A percentile compares a stretch with the other conserved stretches of the same genome.
Conservation (phyloP, 2,113 vertebrate genomes). For the Cichladusa arquata region DNA sequence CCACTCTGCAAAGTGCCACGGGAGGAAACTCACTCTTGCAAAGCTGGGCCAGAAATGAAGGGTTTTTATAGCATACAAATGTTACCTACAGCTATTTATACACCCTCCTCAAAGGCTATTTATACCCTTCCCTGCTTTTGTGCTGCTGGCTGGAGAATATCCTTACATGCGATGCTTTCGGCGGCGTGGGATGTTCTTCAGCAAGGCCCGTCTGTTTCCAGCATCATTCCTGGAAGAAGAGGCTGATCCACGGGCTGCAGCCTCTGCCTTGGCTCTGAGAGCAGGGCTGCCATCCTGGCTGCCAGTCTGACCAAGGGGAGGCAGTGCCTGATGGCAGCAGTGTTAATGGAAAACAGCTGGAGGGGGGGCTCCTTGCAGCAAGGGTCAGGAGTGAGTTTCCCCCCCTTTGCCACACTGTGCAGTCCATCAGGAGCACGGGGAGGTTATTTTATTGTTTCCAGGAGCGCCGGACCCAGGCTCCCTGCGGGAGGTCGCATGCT, state of each 20-base stretch:
- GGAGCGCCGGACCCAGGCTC: not conserved
- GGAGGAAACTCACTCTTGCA: not conserved
- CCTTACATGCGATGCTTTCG: not conserved
- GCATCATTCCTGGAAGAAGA: not conserved
- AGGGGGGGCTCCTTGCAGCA: not conserved
- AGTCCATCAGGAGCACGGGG: not conserved
- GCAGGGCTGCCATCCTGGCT: no score
- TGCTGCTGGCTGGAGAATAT: conserved; percentile 24
- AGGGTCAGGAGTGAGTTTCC: not conserved
- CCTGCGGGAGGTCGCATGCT: not conserved
- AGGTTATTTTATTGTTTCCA: conserved; percentile 2
- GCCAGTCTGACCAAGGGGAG: no score
- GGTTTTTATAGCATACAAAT: not conserved
- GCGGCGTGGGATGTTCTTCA: not conserved
- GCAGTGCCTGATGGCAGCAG: accelerated
- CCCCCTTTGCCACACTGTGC: not conserved
- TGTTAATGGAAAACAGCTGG: not conserved
- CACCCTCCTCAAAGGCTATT: conserved; percentile 10
- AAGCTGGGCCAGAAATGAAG: not conserved
- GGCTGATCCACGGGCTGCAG: not conserved
- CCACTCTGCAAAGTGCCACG: not conserved
- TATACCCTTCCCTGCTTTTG: not conserved
- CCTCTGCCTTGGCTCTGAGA: no score
- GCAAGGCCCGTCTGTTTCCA: not conserved
- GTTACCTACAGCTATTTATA: conserved; percentile 51